Evolutionary conservation across 2,888 invertebrate species (phyloP), one percentile per base, ranked within the genome.

Genomic region (Augochlorella aurata): DNA sequence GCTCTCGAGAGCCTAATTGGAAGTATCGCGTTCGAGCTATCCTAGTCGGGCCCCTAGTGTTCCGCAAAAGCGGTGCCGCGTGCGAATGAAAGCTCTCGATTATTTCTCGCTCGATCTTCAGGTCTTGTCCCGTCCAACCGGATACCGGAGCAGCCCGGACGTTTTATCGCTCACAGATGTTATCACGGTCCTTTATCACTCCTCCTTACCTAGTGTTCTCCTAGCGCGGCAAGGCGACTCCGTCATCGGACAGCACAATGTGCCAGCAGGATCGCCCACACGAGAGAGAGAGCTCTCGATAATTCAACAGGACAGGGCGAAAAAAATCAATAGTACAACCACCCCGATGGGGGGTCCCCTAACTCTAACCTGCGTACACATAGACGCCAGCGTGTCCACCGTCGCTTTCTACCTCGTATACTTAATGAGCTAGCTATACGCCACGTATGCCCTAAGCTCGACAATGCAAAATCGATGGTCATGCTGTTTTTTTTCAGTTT

Each of bases 291-390:
- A 38, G 69, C 83, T 83, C 90, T 90, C 92, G 91, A 92, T 92
- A 92, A 92, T 92, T 92, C 90, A 90, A 89, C 90, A 88, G 89
- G 86, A 88, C 89, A 87, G 90, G 88, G 89, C 87, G 89, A 91
- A 92, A 92, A 91, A 89, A 92, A 92, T 92, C 92, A 92, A 92
- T 92, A 92, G 91, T 90, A 90, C 89, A 90, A 90, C 89, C 87
- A 91, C 90, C 90, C 89, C 89, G 77, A 85, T 79, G 80, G 79
- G 76, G 80, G 81, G 77, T 79, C 88, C 87, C 82, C 88, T 87
- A 83, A 87, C 87, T 86, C 81, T 85, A 78, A 81, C 85, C 74
- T 79, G 86, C 81, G 79, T 78, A 81, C 12, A 67, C 54, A 58
- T 74, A 69, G 63, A 29, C 63, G 29, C 18, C 54, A 29, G 65